These are phyloP conservation scores for Hiodon alosoides DNA, from an alignment of 2,113 vertebrate genomes.

Conservation along the genomic window DNA sequence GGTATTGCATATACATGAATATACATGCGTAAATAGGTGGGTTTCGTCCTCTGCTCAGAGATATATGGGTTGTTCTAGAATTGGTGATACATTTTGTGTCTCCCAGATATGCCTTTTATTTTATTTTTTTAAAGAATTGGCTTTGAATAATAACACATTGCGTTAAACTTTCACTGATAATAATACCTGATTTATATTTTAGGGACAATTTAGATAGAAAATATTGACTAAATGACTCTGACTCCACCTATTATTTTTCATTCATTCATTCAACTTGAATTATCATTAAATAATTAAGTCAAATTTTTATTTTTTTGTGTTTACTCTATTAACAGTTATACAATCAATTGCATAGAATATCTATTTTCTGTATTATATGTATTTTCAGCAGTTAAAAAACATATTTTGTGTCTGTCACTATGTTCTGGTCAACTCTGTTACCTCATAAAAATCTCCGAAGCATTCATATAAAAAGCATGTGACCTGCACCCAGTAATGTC, in stretches of 20 bases:
- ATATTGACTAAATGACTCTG: slow-evolving; percentile 2
- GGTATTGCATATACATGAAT: too few species aligned
- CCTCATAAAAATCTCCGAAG: slow-evolving; percentile 1
- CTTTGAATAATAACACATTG: slow-evolving; percentile 17
- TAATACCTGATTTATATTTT: not conserved
- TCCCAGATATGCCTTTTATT: not conserved
- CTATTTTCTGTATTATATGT: not conserved
- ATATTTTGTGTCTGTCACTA: not conserved
- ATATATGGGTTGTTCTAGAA: not conserved
- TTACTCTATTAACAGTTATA: slow-evolving; percentile 10
- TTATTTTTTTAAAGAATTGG: slow-evolving; percentile 12
- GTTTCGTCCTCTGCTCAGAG: too few species aligned
- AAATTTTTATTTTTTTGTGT: slow-evolving; percentile 7
- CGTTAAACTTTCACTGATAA: slow-evolving; percentile 15
- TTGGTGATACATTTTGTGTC: slow-evolving; percentile 2
- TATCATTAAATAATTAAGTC: slow-evolving; percentile 1
- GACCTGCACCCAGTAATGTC: slow-evolving; percentile 1
- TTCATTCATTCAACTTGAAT: slow-evolving; percentile 8
- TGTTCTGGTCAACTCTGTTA: slow-evolving; percentile 20
- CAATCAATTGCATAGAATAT: slow-evolving; percentile 2
- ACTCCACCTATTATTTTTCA: slow-evolving; percentile 1
- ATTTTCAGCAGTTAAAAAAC: not conserved
- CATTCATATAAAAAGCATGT: not conserved
- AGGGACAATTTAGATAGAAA: slow-evolving; percentile 4
- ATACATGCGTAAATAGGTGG: too few species aligned